Evolutionary conservation across 2,888 invertebrate species (phyloP).

Genomic region (Ochropacha duplaris): DNA sequence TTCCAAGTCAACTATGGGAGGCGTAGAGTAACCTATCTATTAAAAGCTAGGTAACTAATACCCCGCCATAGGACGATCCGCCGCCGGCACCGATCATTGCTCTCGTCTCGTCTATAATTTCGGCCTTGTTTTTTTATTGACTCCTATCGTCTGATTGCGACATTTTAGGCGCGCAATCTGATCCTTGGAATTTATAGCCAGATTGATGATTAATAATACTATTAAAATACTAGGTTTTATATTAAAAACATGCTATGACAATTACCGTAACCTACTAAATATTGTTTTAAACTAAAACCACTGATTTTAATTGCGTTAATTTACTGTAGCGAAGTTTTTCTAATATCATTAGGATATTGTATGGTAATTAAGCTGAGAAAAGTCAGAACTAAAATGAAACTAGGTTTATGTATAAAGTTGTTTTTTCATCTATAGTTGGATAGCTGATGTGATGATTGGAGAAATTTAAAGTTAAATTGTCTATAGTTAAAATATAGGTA

Average conservation of each 20-base stretch:
- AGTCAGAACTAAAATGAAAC: no score
- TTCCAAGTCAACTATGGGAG: neutral
- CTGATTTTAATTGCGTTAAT: neutral
- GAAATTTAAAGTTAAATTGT: no score
- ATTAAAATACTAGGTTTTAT: constrained; percentile 28
- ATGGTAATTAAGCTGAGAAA: no score
- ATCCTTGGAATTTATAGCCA: constrained; percentile 44
- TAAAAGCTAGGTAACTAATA: constrained; percentile 12
- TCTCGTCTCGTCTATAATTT: constrained; percentile 41
- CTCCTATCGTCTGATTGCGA: constrained; percentile 53
- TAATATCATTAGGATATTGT: no score
- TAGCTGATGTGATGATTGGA: no score
- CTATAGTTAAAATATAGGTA: no score
- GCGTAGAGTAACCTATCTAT: neutral
- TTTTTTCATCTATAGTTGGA: no score
- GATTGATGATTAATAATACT: constrained; percentile 46
- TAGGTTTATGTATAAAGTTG: no score
- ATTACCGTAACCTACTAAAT: no score
- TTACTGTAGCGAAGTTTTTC: neutral
- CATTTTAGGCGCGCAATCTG: constrained; percentile 34
- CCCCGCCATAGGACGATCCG: constrained; percentile 28
- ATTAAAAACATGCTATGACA: neutral
- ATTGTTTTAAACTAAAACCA: no score
- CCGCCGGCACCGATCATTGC: constrained; percentile 50
- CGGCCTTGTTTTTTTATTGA: constrained; percentile 48